A percentile compares a stretch with the other conserved stretches of the same genome.
Evolutionary conservation across 2,888 invertebrate genomes (phyloP).

Genomic region (Ochropleura plecta): DNA sequence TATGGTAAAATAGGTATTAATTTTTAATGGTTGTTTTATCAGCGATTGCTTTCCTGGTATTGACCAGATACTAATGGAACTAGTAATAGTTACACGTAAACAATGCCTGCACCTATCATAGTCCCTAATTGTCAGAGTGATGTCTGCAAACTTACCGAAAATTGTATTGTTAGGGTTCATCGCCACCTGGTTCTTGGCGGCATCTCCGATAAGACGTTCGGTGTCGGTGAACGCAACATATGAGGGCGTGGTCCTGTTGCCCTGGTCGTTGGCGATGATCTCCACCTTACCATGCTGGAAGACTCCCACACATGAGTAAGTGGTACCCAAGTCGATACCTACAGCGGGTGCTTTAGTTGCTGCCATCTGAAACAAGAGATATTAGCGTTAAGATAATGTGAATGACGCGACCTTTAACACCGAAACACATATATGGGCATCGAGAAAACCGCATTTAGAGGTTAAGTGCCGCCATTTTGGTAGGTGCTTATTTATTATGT

Average conservation of each 20-base stretch:
- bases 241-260: slow-evolving; percentile 96
- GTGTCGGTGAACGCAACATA: slow-evolving; percentile 96
- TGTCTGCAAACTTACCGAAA: slow-evolving; percentile 91
- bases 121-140: neutral
- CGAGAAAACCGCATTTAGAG: slow-evolving; percentile 34
- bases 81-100: neutral
- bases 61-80: neutral
- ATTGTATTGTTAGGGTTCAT: slow-evolving; percentile 97
- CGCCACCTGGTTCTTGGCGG: slow-evolving; percentile 95
- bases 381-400: slow-evolving; percentile 26
- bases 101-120: neutral
- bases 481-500: slow-evolving; percentile 20
- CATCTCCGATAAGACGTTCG: slow-evolving; percentile 95
- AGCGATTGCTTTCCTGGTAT: slow-evolving; percentile 1
- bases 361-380: slow-evolving; percentile 86
- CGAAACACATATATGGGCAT: neutral
- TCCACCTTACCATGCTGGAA: slow-evolving; percentile 98
- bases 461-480: slow-evolving; percentile 65
- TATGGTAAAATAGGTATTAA: slow-evolving; percentile 1
- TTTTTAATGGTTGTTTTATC: neutral
- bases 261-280: slow-evolving; percentile 97
- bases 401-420: slow-evolving; percentile 31
- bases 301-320: slow-evolving; percentile 98
- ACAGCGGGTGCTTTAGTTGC: slow-evolving; percentile 94
- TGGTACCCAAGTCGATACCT: slow-evolving; percentile 99